Conservation (phyloP, 2,797 vertebrate genomes). For the Oophaga sylvatica region DNA sequence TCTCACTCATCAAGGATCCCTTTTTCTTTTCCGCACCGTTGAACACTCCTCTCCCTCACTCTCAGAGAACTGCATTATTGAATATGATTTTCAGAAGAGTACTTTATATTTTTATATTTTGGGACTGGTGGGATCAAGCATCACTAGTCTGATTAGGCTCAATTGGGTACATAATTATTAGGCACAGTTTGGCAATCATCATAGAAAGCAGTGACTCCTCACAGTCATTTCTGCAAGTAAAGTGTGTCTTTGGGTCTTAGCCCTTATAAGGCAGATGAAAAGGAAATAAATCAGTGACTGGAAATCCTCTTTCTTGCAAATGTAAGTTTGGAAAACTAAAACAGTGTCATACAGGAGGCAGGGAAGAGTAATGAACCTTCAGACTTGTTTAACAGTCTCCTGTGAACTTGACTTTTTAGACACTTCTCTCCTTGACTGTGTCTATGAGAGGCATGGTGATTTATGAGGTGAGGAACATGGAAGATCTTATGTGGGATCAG, state of each 20-base stretch:
- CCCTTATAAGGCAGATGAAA: background rate
- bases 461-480: slow-evolving; percentile 54
- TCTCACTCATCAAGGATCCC: too few relatives aligned
- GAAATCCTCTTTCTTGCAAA: slow-evolving; percentile 24
- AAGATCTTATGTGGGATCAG: slow-evolving; percentile 42
- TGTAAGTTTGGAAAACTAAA: slow-evolving; percentile 40
- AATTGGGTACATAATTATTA: background rate
- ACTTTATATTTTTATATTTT: background rate
- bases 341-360: slow-evolving; percentile 44
- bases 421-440: slow-evolving; percentile 47
- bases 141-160: background rate
- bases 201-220: too few relatives aligned
- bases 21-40: too few relatives aligned
- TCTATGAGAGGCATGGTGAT: slow-evolving; percentile 45
- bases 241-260: background rate
- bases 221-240: background rate
- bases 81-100: background rate
- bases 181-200: background rate
- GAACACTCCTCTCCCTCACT: too few relatives aligned
- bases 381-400: slow-evolving; percentile 46
- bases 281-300: background rate
- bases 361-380: slow-evolving; percentile 52
- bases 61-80: background rate
- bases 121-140: background rate
- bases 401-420: slow-evolving; percentile 58